phyloP scores from a whole-genome alignment of 2,888 invertebrate species.

The Lasioglossum malachurum region DNA sequence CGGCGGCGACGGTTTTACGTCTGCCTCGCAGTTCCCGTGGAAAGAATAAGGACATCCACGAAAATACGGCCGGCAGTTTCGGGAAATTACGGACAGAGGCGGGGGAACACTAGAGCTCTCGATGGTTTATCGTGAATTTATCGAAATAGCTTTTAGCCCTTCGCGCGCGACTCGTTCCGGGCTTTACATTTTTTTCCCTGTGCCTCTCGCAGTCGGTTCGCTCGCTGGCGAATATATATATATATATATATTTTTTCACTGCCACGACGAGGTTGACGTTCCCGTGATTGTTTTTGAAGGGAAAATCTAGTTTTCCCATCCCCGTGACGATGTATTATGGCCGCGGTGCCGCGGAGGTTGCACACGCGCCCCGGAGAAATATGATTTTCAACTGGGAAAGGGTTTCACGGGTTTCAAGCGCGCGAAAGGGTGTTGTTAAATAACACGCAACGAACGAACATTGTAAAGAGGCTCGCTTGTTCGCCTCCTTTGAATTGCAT shows the following conservation, averaged over 20 bases:
- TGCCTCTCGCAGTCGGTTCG: not conserved
- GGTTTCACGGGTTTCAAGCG: not conserved
- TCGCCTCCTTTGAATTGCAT: slow-evolving; percentile 35
- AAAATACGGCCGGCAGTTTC: slow-evolving; percentile 41
- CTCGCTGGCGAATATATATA: not conserved
- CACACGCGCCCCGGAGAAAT: slow-evolving; percentile 21
- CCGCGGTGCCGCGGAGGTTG: not conserved
- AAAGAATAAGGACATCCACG: slow-evolving; percentile 38
- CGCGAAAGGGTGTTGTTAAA: slow-evolving; percentile 14
- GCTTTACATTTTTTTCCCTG: not conserved
- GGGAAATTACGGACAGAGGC: slow-evolving; percentile 21
- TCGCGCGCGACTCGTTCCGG: not conserved
- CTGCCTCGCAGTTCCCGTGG: slow-evolving; percentile 31
- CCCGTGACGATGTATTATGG: slow-evolving; percentile 14
- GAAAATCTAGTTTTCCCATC: slow-evolving; percentile 14
- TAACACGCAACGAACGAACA: slow-evolving; percentile 10
- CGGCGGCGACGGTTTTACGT: slow-evolving; percentile 54
- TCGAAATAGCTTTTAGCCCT: slow-evolving; percentile 34
- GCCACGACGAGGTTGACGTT: not conserved
- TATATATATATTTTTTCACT: no score
- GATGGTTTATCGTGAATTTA: slow-evolving; percentile 46
- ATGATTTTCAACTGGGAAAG: not conserved
- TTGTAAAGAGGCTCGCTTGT: slow-evolving; percentile 42
- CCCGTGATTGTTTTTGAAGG: slow-evolving; percentile 16
- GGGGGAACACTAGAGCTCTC: not conserved